Evolutionary conservation across 2,888 invertebrate genomes (phyloP), one percentile per base, ranked within the genome.

Genomic region (Dicyrtoma fusca): DNA sequence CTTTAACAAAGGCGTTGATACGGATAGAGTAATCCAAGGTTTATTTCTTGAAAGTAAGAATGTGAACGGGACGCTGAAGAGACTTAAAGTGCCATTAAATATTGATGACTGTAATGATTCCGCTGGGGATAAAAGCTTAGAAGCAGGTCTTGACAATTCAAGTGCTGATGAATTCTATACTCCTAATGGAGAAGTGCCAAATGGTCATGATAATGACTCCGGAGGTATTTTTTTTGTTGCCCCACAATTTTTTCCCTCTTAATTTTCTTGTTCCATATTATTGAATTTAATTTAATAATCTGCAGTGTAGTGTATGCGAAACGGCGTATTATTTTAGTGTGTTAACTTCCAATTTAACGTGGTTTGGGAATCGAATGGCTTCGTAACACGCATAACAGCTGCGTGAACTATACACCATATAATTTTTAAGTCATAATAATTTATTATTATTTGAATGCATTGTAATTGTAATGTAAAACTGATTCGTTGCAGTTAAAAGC

Each of bases 1-100:
- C 64, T 78, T 79, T 63, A 78, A 76, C 59, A 77, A 77, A 62
- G 17, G 80, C 77, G 42, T 78, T 73, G 74, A 76, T 44, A 76
- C 75, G n/a, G 78, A 80, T 26, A 74, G 81, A n/a, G 76, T 81
- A 57, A 75, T 81, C 10, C 77, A 81, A 74, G 81, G 81, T 3
- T 61, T 81, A 10, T 81, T 81, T 75, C 77, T 81, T 3, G 81
- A 81, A 74, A 82, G 80, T 74, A 81, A 78, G 71, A 79, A 73
- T 72, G 71, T 76, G 1, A 77, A 78, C 72, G 80, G 80, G 4
- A 79, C 80, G 3, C 53, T 80, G 69, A 74, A 74, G 62, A 68
- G 80, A 68, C 74, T 80, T 23, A 72, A 74, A 73, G 80, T 77
- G 42, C 80, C 80, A 13, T 61, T 78, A 44, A 77, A 79, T 74